These are phyloP conservation scores for Samia ricini DNA, from an alignment of 1,140 invertebrate species.

Conservation along the genomic window DNA sequence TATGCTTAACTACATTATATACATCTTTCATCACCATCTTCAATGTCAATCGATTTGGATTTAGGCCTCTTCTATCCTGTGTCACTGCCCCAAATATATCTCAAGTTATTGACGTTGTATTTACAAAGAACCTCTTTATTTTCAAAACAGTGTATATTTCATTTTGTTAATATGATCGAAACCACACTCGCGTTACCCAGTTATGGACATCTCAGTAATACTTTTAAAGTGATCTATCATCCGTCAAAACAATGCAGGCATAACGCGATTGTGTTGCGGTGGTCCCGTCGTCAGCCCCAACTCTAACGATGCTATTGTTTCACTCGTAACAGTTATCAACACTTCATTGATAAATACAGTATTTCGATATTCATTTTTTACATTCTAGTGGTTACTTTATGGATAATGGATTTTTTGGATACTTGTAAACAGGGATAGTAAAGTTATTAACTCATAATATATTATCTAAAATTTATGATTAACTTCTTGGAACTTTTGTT, in stretches of 20 bases:
- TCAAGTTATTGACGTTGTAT: not conserved
- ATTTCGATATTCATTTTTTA: not conserved
- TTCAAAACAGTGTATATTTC: not conserved
- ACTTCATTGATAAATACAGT: slow-evolving; percentile 7
- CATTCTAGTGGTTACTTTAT: not conserved
- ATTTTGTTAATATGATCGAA: not conserved
- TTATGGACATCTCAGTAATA: slow-evolving; percentile 8
- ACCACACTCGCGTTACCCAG: not conserved
- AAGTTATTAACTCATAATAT: too few relatives aligned
- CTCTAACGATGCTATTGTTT: slow-evolving; percentile 72
- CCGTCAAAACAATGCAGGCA: slow-evolving; percentile 5
- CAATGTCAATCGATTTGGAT: too few relatives aligned
- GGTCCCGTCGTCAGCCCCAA: slow-evolving; percentile 55
- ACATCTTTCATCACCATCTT: too few relatives aligned
- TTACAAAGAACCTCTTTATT: not conserved
- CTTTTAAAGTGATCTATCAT: not conserved
- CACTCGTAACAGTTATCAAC: slow-evolving; percentile 41
- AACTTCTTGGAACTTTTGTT: too few relatives aligned
- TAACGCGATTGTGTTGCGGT: slow-evolving; percentile 30
- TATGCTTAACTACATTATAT: too few relatives aligned
- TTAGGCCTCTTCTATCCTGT: too few relatives aligned
- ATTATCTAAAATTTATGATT: too few relatives aligned
- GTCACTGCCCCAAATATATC: too few relatives aligned
- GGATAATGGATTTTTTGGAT: not conserved
- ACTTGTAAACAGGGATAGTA: too few relatives aligned